Evolutionary conservation across 2,113 vertebrate genomes (phyloP).

Genomic region (Microtus montanus): DNA sequence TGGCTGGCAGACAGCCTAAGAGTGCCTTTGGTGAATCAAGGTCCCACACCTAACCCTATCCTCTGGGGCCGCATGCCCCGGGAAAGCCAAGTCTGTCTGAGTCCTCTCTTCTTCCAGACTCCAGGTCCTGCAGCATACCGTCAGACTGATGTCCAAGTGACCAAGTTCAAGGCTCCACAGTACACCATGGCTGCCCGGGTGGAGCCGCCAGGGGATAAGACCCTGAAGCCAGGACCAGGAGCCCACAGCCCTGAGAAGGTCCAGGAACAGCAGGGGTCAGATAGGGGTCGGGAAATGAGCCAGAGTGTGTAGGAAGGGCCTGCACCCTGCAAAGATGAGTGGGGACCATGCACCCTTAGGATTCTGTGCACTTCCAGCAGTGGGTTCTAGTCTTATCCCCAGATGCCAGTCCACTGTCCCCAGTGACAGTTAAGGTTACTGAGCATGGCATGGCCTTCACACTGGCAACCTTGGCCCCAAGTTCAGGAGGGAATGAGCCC

Average conservation of each 20-base stretch:
- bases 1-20: neutral
- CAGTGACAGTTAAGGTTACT: too few relatives aligned
- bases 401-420: neutral
- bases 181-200: conserved; percentile 76
- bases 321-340: too few relatives aligned
- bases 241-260: conserved; percentile 83
- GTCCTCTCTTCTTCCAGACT: conserved; percentile 66
- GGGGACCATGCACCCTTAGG: neutral
- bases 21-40: neutral
- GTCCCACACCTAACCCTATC: neutral
- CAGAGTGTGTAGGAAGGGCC: neutral
- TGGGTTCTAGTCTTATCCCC: too few relatives aligned
- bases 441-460: neutral
- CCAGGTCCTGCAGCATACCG: conserved; percentile 83
- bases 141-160: conserved; percentile 73
- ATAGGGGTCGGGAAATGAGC: neutral
- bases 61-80: neutral
- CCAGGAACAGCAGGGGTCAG: neutral
- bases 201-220: conserved; percentile 65
- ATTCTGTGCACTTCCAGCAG: rapidly evolving
- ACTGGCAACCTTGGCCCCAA: neutral
- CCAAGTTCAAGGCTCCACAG: conserved; percentile 81
- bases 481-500: neutral
- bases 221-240: conserved; percentile 81
- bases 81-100: neutral